Base-by-base conservation (phyloP, 2,113 vertebrate genomes). In the Sceloporus undulatus region DNA sequence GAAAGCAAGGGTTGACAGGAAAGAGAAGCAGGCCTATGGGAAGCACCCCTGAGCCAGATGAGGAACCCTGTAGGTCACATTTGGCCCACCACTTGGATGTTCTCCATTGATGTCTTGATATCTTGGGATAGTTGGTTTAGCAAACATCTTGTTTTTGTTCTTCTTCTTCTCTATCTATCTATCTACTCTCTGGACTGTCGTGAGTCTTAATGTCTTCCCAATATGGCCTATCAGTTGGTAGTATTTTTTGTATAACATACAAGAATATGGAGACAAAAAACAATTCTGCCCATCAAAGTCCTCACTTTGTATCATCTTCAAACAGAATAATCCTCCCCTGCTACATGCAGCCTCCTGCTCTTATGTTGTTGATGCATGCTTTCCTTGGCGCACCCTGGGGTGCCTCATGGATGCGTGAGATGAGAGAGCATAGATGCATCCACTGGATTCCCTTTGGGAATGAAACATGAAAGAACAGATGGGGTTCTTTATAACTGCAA, bases 101-200 rank as follows among this genome's bases (percentile, higher is more conserved):
- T 59, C 56, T 59, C 56, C 56, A 10, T 59, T 10, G 7, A 6
- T 59, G 7, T 48, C 48, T 48, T 5, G 48, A 48, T 48, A 48
- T 59, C 87, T 89, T 34, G 48, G 38, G 84, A 34, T 21, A 84
- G 9, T 80, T 79, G 1, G 83, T 85, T 85, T 88, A 62, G 79
- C 70, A 78, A 62, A 5, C 29, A 48, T 48, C 42, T 48, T 34
- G 34, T 34, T 34, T 34, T 34, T 34, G 34, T 34, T 34, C n/a
- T n/a, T n/a, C n/a, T n/a, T 48, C 48, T 48, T 48, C 48, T 48
- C 29, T 23, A 38, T 29, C 18, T 59, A 1, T 34, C 34, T 40
- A 54, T 1, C 9, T 23, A 89, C 82, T 84, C 74, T 34, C 13
- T 84, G 68, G 68, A 25, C 68, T 62, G 34, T 68, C 42, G 65